Conservation (phyloP, 2,113 vertebrate species). For the Jaculus jaculus region DNA sequence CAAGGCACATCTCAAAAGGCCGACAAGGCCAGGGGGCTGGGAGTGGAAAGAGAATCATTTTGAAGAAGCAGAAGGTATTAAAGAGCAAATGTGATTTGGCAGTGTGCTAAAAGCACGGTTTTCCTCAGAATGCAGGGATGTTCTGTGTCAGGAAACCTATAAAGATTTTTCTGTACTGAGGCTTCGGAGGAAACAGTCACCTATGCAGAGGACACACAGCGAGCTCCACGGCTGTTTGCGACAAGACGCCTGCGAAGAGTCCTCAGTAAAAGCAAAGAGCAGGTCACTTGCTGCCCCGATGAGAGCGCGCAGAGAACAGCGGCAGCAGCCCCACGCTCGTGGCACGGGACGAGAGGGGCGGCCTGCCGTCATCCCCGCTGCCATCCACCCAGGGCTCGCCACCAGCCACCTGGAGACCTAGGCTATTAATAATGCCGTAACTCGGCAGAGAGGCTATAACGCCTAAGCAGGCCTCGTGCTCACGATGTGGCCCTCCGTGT, state of each 20-base stretch:
- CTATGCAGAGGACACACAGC: neutral
- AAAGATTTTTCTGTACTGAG: neutral
- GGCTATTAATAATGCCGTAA: neutral
- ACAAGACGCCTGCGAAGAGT: neutral
- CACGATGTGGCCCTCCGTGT: accelerated
- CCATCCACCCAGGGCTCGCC: neutral
- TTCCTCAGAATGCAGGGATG: neutral
- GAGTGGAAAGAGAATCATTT: neutral
- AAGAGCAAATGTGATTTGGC: neutral
- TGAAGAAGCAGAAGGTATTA: neutral
- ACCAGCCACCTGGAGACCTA: neutral
- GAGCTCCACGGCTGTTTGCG: neutral
- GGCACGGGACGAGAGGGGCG: neutral
- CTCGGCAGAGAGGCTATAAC: neutral
- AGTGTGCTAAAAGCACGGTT: neutral
- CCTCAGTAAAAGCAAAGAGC: neutral
- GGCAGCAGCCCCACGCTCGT: neutral
- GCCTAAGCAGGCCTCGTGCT: neutral
- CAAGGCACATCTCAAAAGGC: neutral
- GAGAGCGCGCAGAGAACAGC: neutral
- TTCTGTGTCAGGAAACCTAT: neutral
- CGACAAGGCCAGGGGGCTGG: no score
- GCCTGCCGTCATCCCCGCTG: no score
- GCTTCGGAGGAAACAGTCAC: accelerated
- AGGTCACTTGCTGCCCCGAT: neutral